phyloP scores from a whole-genome alignment of 2,797 vertebrate species.

The Pachyuromys duprasi region DNA sequence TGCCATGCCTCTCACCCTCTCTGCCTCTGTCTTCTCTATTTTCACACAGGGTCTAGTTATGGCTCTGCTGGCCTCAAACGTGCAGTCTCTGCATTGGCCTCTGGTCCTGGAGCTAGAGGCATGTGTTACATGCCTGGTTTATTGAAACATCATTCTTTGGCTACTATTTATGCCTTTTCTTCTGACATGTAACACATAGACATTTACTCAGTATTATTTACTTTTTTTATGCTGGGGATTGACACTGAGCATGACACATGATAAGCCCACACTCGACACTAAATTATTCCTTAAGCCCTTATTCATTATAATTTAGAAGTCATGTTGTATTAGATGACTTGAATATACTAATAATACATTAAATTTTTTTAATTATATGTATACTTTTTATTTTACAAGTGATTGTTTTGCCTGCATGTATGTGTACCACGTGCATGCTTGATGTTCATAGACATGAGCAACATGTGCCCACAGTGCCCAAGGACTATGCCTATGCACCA shows the following conservation, averaged over 20 bases:
- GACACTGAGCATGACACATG: neutral
- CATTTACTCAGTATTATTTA: neutral
- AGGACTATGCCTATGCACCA: neutral
- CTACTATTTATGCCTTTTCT: neutral
- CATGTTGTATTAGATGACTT: neutral
- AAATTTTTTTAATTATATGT: neutral
- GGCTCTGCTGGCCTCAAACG: neutral
- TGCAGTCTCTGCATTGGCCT: neutral
- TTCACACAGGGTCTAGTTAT: neutral
- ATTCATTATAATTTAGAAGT: neutral
- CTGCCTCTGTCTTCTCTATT: neutral
- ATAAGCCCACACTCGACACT: neutral
- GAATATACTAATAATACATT: constrained; percentile 12
- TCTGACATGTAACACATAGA: neutral
- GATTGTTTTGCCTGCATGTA: neutral
- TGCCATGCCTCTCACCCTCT: neutral
- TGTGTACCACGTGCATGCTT: neutral
- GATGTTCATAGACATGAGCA: neutral
- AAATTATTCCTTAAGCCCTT: neutral
- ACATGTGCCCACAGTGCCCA: neutral
- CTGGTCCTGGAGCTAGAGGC: neutral
- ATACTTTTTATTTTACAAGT: neutral
- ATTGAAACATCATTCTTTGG: neutral
- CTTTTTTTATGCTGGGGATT: neutral
- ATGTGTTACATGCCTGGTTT: neutral